Percentiles rank a stretch among this genome's conserved stretches.
These are phyloP conservation scores for Melitaea athalia DNA, from an alignment of 2,888 invertebrate species.

Conservation along the genomic window DNA sequence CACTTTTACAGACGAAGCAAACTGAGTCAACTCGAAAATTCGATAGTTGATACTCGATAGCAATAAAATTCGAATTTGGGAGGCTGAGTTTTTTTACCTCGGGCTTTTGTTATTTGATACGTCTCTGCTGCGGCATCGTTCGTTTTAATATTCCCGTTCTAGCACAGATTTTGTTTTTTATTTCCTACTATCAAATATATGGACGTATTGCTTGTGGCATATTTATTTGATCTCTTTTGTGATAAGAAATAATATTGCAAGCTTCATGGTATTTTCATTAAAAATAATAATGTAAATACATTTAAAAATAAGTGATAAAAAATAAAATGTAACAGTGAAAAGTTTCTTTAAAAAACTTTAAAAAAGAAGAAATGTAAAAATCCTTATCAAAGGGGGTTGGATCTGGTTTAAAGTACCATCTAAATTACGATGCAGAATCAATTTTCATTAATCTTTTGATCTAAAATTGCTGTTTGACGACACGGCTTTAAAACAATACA, in stretches of 20 bases:
- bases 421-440: no score
- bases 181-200: conserved; percentile 21
- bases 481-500: no score
- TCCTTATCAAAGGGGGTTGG: no score
- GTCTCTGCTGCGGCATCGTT: conserved; percentile 21
- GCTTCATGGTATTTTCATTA: not conserved
- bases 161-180: conserved; percentile 22
- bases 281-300: no score
- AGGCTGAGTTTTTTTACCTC: conserved; percentile 18
- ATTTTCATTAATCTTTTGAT: no score
- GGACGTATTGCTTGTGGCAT: not conserved
- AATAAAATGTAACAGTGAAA: no score
- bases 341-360: no score
- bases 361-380: no score
- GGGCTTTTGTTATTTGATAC: conserved; percentile 30
- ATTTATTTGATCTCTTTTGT: conserved; percentile 2
- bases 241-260: not conserved
- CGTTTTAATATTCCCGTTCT: conserved; percentile 25
- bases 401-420: no score
- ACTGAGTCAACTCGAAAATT: conserved; percentile 16
- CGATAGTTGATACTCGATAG: conserved; percentile 21
- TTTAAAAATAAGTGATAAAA: no score
- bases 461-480: no score
- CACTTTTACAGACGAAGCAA: not conserved
- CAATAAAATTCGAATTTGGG: conserved; percentile 20